Evolutionary conservation across 2,888 invertebrate genomes (phyloP).

Genomic region (Branchellion lobata): DNA sequence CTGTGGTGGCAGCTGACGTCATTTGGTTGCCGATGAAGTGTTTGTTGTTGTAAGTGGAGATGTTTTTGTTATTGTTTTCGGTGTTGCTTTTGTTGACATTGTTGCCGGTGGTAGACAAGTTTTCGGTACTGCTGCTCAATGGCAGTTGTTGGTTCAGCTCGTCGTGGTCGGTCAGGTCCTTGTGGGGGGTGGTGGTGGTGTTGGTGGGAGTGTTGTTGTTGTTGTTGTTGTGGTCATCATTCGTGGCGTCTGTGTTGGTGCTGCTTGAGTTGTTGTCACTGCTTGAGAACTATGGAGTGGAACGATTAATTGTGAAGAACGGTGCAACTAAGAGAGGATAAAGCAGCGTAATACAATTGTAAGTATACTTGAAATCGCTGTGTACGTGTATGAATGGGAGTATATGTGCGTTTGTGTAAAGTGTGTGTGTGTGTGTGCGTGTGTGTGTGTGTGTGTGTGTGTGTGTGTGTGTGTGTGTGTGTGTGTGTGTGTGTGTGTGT

Average conservation of each 20-base stretch:
- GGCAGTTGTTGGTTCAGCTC: no score
- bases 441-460: no score
- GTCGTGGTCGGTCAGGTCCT: neutral
- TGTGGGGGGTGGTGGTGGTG: neutral
- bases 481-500: no score
- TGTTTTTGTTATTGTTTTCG: neutral
- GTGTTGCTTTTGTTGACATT: neutral
- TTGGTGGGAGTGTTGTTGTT: neutral
- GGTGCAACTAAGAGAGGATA: no score
- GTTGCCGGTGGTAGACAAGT: neutral
- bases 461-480: no score
- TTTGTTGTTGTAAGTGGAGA: neutral
- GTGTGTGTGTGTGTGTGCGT: no score
- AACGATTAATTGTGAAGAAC: no score
- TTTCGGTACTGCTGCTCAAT: no score
- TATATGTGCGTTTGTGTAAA: no score
- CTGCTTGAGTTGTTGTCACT: neutral
- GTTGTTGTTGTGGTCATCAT: conserved; percentile 15
- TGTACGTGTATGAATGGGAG: no score
- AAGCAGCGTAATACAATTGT: no score
- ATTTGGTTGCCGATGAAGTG: neutral
- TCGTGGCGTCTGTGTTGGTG: neutral
- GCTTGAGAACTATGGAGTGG: neutral
- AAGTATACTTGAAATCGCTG: no score
- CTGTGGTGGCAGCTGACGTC: neutral